Evolutionary conservation across 2,797 vertebrate genomes (phyloP).

Genomic region (Poecilia wingei): DNA sequence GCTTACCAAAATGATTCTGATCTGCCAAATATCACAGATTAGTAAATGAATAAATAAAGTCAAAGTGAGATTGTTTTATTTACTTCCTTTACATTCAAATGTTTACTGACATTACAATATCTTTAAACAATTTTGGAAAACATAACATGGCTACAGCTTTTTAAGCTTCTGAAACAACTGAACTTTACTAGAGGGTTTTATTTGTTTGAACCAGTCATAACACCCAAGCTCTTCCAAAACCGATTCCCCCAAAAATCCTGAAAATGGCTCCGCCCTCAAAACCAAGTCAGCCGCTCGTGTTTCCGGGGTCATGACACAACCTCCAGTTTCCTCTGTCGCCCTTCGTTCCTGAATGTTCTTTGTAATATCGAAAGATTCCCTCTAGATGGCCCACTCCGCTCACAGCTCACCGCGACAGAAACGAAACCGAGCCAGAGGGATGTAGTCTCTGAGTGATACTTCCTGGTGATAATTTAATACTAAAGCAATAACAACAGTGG

Average conservation of each 20-base stretch:
- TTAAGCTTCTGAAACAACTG: background rate
- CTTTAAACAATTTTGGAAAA: background rate
- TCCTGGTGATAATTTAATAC: slow-evolving; percentile 30
- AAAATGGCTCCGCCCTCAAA: slow-evolving; percentile 15
- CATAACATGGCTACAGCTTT: background rate
- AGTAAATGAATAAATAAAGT: background rate
- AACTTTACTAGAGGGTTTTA: background rate
- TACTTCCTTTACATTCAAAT: background rate
- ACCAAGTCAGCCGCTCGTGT: slow-evolving; percentile 42
- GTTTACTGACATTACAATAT: background rate
- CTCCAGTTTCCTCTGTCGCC: slow-evolving; percentile 39
- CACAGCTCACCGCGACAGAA: slow-evolving; percentile 14
- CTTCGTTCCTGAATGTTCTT: slow-evolving; percentile 29
- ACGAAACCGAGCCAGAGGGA: slow-evolving; percentile 28
- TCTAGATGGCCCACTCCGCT: slow-evolving; percentile 76
- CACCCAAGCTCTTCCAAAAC: background rate
- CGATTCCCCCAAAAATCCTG: background rate
- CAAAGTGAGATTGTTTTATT: background rate
- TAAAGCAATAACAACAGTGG: slow-evolving; percentile 18
- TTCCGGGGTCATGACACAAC: slow-evolving; percentile 24
- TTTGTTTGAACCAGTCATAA: background rate
- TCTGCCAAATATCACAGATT: background rate
- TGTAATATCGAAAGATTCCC: slow-evolving; percentile 71
- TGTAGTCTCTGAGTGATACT: slow-evolving; percentile 25
- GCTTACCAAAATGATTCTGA: background rate